Evolutionary conservation across 2,888 invertebrate species (phyloP), one percentile per base, ranked within the genome.

Genomic region (Luperina testacea): DNA sequence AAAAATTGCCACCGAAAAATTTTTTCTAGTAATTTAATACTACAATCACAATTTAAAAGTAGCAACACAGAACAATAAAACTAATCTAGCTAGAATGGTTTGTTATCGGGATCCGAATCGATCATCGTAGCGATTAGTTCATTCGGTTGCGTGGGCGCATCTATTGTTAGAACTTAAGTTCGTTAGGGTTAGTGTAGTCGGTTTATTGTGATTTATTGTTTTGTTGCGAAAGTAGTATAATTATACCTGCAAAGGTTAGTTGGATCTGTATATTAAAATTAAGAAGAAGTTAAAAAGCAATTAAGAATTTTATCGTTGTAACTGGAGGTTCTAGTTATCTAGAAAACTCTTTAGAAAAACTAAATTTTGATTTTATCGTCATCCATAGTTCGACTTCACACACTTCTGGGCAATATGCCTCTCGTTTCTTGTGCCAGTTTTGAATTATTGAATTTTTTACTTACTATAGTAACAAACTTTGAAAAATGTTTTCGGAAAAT

Each of bases 131-230:
- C 86, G 88, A 90, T 88, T 87, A 87, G 85, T 88, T 84, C 72
- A 85, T 84, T 88, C 81, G 53, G 74, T 38, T 85, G 89, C 87
- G 91, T 90, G 83, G 90, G 90, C 87, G 90, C 89, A 87, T 83
- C 84, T 87, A 88, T 88, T 90, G 90, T 87, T 88, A 87, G 78
- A 82, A 71, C 76, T 73, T 76, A 71, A 85, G 82, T 88, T 88
- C 88, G 87, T 88, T 89, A 88, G 72, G 74, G 74, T 51, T 75
- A 64, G 81, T 84, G 82, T 88, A 82, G 86, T 85, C 85, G 80
- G 80, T 82, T 88, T 90, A 85, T 85, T 85, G 59, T 80, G 78
- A 80, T 83, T 81, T 75, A 82, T 72, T 75, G 72, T 63, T 74
- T 70, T 80, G 82, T 86, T 83, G 82, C 80, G 61, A 82, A 84